These are phyloP conservation scores for Dolichopus griseipennis DNA, from an alignment of 2,888 invertebrate species.

Conservation along the genomic window DNA sequence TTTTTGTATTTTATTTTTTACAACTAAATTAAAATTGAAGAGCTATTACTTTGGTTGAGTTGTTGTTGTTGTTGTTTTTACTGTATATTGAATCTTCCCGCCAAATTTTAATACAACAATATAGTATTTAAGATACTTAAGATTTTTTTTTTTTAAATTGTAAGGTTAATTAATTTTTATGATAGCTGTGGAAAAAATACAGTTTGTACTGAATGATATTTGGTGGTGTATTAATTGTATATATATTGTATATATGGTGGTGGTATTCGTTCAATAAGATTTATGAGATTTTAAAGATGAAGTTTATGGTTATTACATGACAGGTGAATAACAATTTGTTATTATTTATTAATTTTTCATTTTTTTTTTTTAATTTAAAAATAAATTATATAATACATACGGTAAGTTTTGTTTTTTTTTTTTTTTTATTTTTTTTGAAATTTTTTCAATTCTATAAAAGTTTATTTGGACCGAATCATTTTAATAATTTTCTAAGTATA, in stretches of 20 bases:
- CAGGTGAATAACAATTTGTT: background rate
- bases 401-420: background rate
- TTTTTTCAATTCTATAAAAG: no score
- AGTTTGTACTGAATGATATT: background rate
- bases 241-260: background rate
- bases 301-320: background rate
- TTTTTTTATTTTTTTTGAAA: background rate
- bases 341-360: background rate
- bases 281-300: constrained; percentile 3
- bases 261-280: background rate
- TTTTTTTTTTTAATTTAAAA: no score
- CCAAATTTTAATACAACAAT: background rate
- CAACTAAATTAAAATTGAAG: background rate
- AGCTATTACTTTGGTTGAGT: background rate
- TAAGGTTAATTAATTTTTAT: constrained; percentile 6
- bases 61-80: no score
- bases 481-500: no score
- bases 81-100: background rate
- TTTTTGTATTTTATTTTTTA: no score
- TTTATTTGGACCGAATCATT: no score
- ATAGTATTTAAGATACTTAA: background rate
- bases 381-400: background rate
- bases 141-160: background rate
- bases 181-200: background rate
- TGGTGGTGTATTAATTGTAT: background rate